Evolutionary conservation across 2,113 vertebrate species (phyloP).

Genomic region (Rallus limicola): DNA sequence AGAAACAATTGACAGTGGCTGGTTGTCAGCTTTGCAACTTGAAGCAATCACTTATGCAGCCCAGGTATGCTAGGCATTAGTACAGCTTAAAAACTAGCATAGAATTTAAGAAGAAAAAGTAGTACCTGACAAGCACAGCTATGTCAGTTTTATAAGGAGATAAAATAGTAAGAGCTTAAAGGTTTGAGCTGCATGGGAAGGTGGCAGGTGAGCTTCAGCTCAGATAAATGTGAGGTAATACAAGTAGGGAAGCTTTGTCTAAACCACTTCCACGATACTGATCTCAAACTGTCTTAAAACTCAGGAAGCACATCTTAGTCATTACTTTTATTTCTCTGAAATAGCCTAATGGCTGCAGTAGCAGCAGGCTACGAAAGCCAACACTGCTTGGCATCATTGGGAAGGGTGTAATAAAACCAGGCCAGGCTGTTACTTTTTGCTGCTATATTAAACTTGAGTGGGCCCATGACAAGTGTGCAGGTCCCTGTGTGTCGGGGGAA

Average conservation of each 20-base stretch:
- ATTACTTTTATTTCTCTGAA: neutral
- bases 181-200: neutral
- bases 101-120: neutral
- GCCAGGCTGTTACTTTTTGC: neutral
- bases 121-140: neutral
- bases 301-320: neutral
- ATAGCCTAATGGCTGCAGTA: neutral
- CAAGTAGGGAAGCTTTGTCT: neutral
- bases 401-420: neutral
- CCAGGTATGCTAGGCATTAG: constrained; percentile 78
- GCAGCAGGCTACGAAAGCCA: neutral
- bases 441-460: neutral
- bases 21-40: constrained; percentile 94
- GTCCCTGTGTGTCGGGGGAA: rapidly evolving
- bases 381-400: neutral
- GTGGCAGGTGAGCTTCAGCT: neutral
- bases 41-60: constrained; percentile 96
- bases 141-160: neutral
- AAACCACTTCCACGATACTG: neutral
- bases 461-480: neutral
- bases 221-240: neutral
- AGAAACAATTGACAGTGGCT: constrained; percentile 92
- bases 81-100: neutral
- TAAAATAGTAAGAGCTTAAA: neutral
- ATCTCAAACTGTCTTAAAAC: neutral